Evolutionary conservation across 1,140 invertebrate species (phyloP).

Genomic region (Atta colombica): DNA sequence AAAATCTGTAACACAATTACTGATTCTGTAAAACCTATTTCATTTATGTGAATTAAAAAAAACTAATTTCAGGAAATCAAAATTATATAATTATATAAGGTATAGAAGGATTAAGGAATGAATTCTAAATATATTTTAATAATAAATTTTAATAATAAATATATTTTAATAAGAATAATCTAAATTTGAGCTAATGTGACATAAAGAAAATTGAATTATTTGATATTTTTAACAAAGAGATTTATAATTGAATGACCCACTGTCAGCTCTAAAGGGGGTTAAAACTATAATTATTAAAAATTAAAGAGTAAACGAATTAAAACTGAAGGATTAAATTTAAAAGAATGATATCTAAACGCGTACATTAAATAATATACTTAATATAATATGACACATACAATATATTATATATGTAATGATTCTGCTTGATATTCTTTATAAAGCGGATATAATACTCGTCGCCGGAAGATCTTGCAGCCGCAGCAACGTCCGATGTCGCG

Average conservation of each 20-base stretch:
- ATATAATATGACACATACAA: neutral
- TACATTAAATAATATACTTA: neutral
- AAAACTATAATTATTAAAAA: neutral
- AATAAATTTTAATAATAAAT: no score
- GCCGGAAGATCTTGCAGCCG: constrained; percentile 78
- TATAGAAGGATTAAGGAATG: no score
- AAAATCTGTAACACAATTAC: no score
- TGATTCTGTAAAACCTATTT: no score
- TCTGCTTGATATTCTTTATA: constrained; percentile 34
- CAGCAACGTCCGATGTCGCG: constrained; percentile 80
- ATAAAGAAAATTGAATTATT: no score
- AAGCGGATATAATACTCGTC: constrained; percentile 78
- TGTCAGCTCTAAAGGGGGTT: neutral
- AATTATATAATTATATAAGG: no score
- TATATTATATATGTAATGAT: neutral
- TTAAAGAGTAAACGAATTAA: neutral
- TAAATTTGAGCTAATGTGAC: no score
- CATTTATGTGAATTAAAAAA: no score
- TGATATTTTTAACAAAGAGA: no score
- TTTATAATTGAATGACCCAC: no score
- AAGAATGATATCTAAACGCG: neutral
- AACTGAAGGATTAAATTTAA: neutral
- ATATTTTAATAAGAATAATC: no score
- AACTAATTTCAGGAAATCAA: neutral
- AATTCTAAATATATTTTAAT: no score